Evolutionary conservation across 2,888 invertebrate species (phyloP).

Genomic region (Charanyca ferruginea): DNA sequence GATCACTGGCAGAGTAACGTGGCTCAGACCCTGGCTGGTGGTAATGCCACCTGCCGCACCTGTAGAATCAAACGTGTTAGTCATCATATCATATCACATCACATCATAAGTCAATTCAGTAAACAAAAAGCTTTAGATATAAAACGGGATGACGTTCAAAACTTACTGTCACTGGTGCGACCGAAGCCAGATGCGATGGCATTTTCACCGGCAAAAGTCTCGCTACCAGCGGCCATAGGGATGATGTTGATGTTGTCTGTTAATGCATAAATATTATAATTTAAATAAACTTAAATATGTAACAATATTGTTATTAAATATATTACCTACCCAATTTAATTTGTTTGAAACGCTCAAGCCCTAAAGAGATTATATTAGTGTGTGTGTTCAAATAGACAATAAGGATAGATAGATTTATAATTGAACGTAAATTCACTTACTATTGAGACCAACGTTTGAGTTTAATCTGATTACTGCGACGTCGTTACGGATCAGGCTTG

Average conservation of each 20-base stretch:
- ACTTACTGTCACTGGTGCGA: slow-evolving; percentile 47
- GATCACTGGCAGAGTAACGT: slow-evolving; percentile 39
- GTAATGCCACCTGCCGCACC: slow-evolving; percentile 9
- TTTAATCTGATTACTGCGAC: slow-evolving; percentile 70
- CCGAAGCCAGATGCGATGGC: slow-evolving; percentile 82
- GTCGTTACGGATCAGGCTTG: slow-evolving; percentile 72
- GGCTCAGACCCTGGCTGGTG: slow-evolving; percentile 29
- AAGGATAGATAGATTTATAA: neutral
- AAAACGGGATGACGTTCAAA: no score
- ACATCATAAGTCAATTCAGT: neutral
- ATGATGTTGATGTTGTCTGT: slow-evolving; percentile 67
- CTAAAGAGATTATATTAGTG: no score
- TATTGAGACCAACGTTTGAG: slow-evolving; percentile 4
- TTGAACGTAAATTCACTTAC: slow-evolving; percentile 21
- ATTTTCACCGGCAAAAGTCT: slow-evolving; percentile 65
- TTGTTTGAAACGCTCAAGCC: neutral
- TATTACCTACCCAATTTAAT: neutral
- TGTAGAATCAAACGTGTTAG: neutral
- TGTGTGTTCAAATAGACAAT: no score
- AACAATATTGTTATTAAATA: neutral
- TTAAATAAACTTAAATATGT: neutral
- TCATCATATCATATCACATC: no score
- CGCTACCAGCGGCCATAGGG: slow-evolving; percentile 68
- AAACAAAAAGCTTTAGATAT: neutral
- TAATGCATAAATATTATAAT: neutral